A percentile compares a stretch with the other conserved stretches of the same genome.
phyloP scores from a whole-genome alignment of 2,888 invertebrate genomes.

The Lutraria lutraria region DNA sequence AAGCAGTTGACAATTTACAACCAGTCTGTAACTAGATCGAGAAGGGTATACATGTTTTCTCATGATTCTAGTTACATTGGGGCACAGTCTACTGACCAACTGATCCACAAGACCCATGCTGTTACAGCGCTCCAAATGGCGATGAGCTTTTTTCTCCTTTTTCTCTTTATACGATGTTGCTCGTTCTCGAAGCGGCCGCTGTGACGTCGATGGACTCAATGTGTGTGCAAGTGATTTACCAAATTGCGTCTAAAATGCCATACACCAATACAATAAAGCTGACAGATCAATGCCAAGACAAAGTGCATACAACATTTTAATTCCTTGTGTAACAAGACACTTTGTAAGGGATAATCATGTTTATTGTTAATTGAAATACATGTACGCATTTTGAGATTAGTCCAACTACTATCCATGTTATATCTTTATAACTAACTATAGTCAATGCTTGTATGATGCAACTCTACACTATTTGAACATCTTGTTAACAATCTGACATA shows the following conservation, averaged over 20 bases:
- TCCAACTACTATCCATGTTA: too few species aligned
- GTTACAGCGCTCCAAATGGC: conserved; percentile 81
- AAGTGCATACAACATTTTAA: conserved; percentile 3
- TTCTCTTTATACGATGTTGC: conserved; percentile 83
- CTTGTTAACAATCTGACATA: too few species aligned
- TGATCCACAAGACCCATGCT: conserved; percentile 84
- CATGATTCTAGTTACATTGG: conserved; percentile 1
- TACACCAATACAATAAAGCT: conserved; percentile 46
- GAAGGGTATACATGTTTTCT: conserved; percentile 28
- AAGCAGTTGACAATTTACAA: conserved; percentile 33
- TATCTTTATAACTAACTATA: too few species aligned
- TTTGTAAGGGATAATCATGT: not conserved
- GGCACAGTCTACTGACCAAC: conserved; percentile 79
- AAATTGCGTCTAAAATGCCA: conserved; percentile 48
- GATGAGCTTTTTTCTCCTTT: conserved; percentile 87
- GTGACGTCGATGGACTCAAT: conserved; percentile 40
- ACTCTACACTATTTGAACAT: too few species aligned
- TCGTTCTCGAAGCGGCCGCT: conserved; percentile 74
- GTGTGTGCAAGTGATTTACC: conserved; percentile 47
- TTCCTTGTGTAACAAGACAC: not conserved
- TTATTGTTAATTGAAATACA: too few species aligned
- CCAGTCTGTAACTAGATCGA: conserved; percentile 38
- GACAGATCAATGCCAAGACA: conserved; percentile 14
- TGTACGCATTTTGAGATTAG: too few species aligned
- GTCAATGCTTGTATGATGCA: too few species aligned